phyloP scores from a whole-genome alignment of 2,888 invertebrate species.

The Andrena flavipes region DNA sequence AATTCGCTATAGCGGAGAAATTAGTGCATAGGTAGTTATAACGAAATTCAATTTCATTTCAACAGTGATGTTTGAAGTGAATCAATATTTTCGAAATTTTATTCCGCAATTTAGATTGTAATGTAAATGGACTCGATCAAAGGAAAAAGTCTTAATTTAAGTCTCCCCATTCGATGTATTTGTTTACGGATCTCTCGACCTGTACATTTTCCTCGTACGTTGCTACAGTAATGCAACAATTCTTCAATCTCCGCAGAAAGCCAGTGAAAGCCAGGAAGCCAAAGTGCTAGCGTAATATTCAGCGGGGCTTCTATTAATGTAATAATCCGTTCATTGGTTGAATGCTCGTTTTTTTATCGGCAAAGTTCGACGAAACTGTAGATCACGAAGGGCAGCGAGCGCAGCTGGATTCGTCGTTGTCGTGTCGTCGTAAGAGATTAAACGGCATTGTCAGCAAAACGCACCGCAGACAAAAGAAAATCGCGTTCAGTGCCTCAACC shows the following conservation, averaged over 20 bases:
- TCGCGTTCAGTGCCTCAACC: slow-evolving; percentile 49
- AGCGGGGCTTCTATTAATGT: slow-evolving; percentile 52
- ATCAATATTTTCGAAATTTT: too few relatives aligned
- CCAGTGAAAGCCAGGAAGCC: slow-evolving; percentile 7
- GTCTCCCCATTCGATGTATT: too few relatives aligned
- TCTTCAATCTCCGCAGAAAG: slow-evolving; percentile 2
- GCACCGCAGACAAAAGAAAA: slow-evolving; percentile 72
- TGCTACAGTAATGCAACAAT: not conserved
- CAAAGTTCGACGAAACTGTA: slow-evolving; percentile 57
- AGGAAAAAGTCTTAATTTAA: too few relatives aligned
- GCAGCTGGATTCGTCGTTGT: slow-evolving; percentile 30
- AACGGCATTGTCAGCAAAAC: slow-evolving; percentile 69
- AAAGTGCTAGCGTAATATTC: slow-evolving; percentile 27
- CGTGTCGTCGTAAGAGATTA: slow-evolving; percentile 61
- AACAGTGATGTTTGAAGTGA: too few relatives aligned
- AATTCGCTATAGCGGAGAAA: too few relatives aligned
- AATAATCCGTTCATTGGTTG: slow-evolving; percentile 56
- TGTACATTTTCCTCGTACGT: not conserved
- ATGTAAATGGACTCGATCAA: too few relatives aligned
- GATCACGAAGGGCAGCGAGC: slow-evolving; percentile 24
- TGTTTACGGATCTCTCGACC: too few relatives aligned
- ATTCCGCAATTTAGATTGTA: too few relatives aligned
- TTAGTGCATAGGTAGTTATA: too few relatives aligned
- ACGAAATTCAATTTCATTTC: too few relatives aligned
- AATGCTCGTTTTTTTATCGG: slow-evolving; percentile 64